phyloP scores from a whole-genome alignment of 2,113 vertebrate genomes.

The Piaya cayana region DNA sequence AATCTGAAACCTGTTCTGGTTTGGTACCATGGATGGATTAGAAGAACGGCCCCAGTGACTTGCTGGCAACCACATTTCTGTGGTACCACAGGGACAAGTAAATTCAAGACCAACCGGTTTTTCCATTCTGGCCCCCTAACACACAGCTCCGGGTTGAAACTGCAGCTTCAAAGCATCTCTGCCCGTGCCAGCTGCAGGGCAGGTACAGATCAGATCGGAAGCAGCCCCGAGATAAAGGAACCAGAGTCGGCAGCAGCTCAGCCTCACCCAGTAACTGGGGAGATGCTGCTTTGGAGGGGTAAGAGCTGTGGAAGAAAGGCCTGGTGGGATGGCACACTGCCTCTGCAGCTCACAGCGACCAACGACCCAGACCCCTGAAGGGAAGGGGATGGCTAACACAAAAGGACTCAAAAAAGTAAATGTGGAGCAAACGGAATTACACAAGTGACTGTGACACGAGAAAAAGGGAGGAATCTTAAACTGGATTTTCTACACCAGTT shows the following conservation, averaged over 20 bases:
- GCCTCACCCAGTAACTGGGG: background rate
- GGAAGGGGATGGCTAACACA: fast-evolving
- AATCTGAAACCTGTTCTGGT: background rate
- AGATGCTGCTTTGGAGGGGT: background rate
- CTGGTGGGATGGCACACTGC: fast-evolving
- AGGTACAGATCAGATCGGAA: background rate
- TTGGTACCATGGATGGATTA: background rate
- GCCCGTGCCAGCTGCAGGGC: background rate
- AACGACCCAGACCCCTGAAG: background rate
- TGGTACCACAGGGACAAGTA: background rate
- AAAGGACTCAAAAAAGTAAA: fast-evolving
- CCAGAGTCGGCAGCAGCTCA: background rate
- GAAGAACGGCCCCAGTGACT: background rate
- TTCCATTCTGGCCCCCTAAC: background rate
- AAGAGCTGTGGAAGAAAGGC: background rate
- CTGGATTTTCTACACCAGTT: background rate
- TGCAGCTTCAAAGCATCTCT: conserved; percentile 19
- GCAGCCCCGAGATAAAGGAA: background rate
- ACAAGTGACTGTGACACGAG: background rate
- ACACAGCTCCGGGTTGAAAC: background rate
- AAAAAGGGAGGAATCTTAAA: background rate
- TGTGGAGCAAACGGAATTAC: background rate
- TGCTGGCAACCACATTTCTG: background rate
- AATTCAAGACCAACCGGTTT: conserved; percentile 61
- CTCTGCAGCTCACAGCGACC: fast-evolving